Conservation (phyloP, 35 echinoderm and acorn worm species). For the Ophioderma brevispina region DNA sequence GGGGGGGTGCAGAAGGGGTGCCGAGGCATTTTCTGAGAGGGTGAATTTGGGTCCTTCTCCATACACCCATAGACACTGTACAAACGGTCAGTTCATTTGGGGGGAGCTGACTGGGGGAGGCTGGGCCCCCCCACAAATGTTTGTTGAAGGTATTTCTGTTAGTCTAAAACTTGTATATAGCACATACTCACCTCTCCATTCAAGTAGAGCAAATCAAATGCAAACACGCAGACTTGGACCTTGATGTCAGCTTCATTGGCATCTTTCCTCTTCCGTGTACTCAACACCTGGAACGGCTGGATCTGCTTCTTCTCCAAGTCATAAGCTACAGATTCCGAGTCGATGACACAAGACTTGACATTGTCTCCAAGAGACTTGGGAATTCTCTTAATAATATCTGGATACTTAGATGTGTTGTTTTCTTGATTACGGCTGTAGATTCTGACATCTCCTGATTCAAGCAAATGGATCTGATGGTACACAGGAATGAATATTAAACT, state of each 20-base stretch:
- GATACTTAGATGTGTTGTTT: slow-evolving; percentile 95
- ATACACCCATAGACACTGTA: too few relatives aligned
- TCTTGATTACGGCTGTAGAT: slow-evolving; percentile 98
- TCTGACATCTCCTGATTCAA: slow-evolving; percentile 80
- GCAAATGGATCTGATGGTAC: slow-evolving; percentile 83
- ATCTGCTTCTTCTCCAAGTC: slow-evolving; percentile 93
- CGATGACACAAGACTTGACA: slow-evolving; percentile 84
- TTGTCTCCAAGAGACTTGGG: not conserved
- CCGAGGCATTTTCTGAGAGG: too few relatives aligned
- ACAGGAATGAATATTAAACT: not conserved
- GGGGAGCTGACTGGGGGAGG: too few relatives aligned
- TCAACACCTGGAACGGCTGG: slow-evolving; percentile 94
- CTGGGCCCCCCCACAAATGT: too few relatives aligned
- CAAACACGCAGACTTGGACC: slow-evolving; percentile 97
- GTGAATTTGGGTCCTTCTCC: too few relatives aligned
- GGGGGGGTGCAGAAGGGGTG: too few relatives aligned
- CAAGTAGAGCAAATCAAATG: slow-evolving; percentile 94
- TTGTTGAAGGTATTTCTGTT: too few relatives aligned
- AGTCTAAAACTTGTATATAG: too few relatives aligned
- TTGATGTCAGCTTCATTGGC: slow-evolving; percentile 83
- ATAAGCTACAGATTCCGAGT: slow-evolving; percentile 95
- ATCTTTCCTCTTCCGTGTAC: slow-evolving; percentile 97
- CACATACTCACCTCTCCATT: slow-evolving; percentile 99
- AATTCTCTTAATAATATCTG: slow-evolving; percentile 80
- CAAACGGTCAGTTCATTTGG: too few relatives aligned